These are phyloP conservation scores for Phyllotreta striolata DNA, from an alignment of 2,888 invertebrate genomes.

Conservation along the genomic window DNA sequence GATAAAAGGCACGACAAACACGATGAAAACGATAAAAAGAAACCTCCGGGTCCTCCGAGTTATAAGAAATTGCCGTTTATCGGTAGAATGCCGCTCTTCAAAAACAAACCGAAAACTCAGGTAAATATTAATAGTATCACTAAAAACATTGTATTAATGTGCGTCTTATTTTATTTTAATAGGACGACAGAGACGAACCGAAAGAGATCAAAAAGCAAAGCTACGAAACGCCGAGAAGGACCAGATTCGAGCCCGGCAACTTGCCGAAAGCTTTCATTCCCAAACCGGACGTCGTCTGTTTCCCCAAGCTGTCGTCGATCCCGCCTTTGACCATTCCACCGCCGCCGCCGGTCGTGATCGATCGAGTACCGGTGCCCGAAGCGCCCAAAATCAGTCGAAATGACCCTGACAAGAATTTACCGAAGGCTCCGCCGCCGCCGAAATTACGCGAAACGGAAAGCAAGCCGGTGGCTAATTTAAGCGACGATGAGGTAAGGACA, in stretches of 20 bases:
- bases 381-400: slow-evolving; percentile 49
- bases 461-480: slow-evolving; percentile 36
- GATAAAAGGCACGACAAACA: slow-evolving; percentile 21
- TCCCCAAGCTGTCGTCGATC: slow-evolving; percentile 58
- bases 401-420: slow-evolving; percentile 13
- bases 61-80: slow-evolving; percentile 84
- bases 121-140: slow-evolving; percentile 34
- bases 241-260: slow-evolving; percentile 59
- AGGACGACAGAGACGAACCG: slow-evolving; percentile 61
- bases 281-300: slow-evolving; percentile 60
- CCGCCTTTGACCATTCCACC: slow-evolving; percentile 54
- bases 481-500: slow-evolving; percentile 43
- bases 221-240: slow-evolving; percentile 57
- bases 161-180: slow-evolving; percentile 7
- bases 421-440: slow-evolving; percentile 44
- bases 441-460: slow-evolving; percentile 32
- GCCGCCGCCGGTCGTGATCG: slow-evolving; percentile 42
- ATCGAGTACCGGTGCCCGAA: slow-evolving; percentile 49
- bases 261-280: slow-evolving; percentile 59
- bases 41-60: slow-evolving; percentile 59
- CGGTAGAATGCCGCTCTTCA: slow-evolving; percentile 84
- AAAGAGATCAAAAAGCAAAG: slow-evolving; percentile 64
- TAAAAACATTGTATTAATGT: background rate
- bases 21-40: slow-evolving; percentile 43
- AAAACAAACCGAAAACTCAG: slow-evolving; percentile 63